Evolutionary conservation across 2,797 vertebrate species (phyloP).

Genomic region (Gymnothorax javanicus): DNA sequence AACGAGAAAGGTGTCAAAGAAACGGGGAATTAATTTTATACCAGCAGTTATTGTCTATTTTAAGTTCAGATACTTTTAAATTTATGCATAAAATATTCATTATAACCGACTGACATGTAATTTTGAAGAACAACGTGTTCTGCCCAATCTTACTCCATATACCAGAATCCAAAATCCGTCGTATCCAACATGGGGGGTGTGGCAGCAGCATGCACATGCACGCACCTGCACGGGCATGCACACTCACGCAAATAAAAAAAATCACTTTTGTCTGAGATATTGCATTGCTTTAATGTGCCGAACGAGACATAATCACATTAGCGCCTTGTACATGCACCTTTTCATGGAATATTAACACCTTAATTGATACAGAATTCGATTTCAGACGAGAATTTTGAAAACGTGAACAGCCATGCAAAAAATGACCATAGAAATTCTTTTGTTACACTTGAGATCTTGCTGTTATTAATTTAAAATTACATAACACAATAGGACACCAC

Average conservation of each 20-base stretch:
- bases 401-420: neutral
- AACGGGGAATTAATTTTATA: neutral
- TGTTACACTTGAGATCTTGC: neutral
- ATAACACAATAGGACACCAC: neutral
- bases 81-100: neutral
- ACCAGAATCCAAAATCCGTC: neutral
- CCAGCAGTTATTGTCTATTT: neutral
- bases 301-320: neutral
- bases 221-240: neutral
- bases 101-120: neutral
- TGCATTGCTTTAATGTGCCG: neutral
- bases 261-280: neutral
- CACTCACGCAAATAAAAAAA: neutral
- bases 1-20: neutral
- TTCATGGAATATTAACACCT: neutral
- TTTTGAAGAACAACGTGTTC: neutral
- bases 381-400: neutral
- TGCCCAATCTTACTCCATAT: neutral
- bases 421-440: neutral
- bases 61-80: neutral
- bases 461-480: neutral
- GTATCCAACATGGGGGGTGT: neutral
- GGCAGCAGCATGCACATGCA: neutral
- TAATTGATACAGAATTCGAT: neutral
- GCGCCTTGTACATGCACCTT: neutral